Evolutionary conservation across 2,113 vertebrate genomes (phyloP), one percentile per base, ranked within the genome.

Genomic region (Amphiprion ocellaris): DNA sequence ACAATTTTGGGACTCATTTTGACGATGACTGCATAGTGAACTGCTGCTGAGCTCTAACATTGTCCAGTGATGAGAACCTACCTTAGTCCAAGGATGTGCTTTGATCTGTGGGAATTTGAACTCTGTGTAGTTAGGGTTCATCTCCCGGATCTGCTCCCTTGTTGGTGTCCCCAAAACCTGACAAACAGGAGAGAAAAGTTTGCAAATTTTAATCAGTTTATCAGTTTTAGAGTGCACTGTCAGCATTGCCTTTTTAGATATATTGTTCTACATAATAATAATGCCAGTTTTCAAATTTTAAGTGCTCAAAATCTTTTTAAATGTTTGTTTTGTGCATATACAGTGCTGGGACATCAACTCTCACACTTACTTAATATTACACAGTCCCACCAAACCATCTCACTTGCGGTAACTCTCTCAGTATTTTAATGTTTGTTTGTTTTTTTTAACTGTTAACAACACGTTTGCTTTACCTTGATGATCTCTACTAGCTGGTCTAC

Each of bases 51-150:
- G 28, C 15, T 58, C 39, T 7, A 10, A 61, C 55, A 10, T 41
- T 65, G 5, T 39, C 28, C 33, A 50, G 50, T 4, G 41, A 24
- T 15, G 17, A 1, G 23, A 74, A 12, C 47, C 28, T 86, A 96
- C 97, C 96, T 98, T 98, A 89, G 96, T 96, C 97, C 97, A 98
- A 66, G 97, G 97, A 81, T 98, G 97, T 89, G 97, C 97, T 96
- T 98, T 98, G 87, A 98, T 98, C 93, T 98, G 97, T 74, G 97
- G 97, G 83, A 98, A 98, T 89, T 98, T 98, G 91, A 98, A 98
- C 93, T 98, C 97, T 77, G 97, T 98, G 86, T 98, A 98, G 89
- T 98, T 98, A 10, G 97, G 97, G 92, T 98, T 98, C 97, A 98
- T 98, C 91, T 98, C 97, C 79, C 97, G 92, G 81, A 98, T 98